phyloP scores from a whole-genome alignment of 2,797 vertebrate genomes.

The Cyprinodon diabolis region DNA sequence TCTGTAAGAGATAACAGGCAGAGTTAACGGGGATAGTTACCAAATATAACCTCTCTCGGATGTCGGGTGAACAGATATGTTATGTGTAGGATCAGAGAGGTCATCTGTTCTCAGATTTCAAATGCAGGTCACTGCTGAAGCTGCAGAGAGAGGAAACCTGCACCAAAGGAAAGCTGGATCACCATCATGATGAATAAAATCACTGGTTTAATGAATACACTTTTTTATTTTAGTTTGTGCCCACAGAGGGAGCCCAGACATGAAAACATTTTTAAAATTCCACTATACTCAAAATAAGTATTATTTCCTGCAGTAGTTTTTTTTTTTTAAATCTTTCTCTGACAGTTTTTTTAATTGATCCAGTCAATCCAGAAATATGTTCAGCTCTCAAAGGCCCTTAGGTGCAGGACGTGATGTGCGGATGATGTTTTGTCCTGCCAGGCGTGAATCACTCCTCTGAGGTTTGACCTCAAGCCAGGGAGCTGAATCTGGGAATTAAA shows the following conservation, averaged over 20 bases:
- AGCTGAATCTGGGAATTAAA: constrained; percentile 12
- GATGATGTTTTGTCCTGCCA: constrained; percentile 13
- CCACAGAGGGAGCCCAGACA: not conserved
- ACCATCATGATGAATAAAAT: not conserved
- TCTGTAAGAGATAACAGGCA: not conserved
- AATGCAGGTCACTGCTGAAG: not conserved
- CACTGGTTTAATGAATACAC: not conserved
- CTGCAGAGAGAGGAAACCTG: not conserved
- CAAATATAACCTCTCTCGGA: constrained; percentile 3
- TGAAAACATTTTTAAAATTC: not conserved
- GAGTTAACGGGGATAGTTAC: not conserved
- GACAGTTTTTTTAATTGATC: not conserved
- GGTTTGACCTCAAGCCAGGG: constrained; percentile 22
- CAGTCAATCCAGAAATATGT: constrained; percentile 15
- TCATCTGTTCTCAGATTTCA: constrained; percentile 8
- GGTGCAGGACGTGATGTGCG: not conserved
- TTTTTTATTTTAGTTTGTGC: too few relatives aligned
- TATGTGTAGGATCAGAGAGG: not conserved
- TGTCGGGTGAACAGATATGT: not conserved
- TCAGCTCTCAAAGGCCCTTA: not conserved
- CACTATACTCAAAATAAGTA: not conserved
- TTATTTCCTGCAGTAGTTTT: not conserved
- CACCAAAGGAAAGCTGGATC: not conserved
- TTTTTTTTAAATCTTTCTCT: not conserved
- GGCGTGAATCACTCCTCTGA: constrained; percentile 15